Percentiles rank a stretch among this genome's conserved stretches.
Conservation (phyloP, 2,888 invertebrate genomes). For the Ctena decussata region DNA sequence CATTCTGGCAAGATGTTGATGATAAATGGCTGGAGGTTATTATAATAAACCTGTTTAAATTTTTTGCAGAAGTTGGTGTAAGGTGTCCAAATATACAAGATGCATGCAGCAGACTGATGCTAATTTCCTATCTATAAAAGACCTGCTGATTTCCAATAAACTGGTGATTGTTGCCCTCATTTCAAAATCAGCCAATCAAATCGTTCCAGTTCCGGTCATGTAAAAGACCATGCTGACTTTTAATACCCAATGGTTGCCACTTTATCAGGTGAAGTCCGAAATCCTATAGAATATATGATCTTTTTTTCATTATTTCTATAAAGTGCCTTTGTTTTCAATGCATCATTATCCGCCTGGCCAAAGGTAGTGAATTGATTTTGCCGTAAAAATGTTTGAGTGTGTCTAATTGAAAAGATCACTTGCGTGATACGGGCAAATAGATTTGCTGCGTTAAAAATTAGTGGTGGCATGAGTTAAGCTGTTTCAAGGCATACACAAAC, state of each 20-base stretch:
- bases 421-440: background rate
- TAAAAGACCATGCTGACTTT: background rate
- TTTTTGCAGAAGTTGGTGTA: no score
- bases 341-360: background rate
- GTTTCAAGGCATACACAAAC: no score
- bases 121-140: background rate
- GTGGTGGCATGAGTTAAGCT: background rate
- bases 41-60: no score
- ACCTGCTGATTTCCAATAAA: background rate
- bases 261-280: background rate
- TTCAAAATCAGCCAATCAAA: background rate
- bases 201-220: background rate
- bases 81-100: no score
- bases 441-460: background rate
- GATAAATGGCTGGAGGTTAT: no score
- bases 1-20: no score
- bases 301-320: background rate
- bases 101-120: background rate
- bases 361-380: background rate
- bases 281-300: background rate
- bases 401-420: background rate
- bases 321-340: background rate
- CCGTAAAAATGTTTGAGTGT: background rate
- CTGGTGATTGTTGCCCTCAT: background rate
- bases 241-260: background rate